Conservation (phyloP, 2,113 vertebrate species). For the Peromyscus leucopus region DNA sequence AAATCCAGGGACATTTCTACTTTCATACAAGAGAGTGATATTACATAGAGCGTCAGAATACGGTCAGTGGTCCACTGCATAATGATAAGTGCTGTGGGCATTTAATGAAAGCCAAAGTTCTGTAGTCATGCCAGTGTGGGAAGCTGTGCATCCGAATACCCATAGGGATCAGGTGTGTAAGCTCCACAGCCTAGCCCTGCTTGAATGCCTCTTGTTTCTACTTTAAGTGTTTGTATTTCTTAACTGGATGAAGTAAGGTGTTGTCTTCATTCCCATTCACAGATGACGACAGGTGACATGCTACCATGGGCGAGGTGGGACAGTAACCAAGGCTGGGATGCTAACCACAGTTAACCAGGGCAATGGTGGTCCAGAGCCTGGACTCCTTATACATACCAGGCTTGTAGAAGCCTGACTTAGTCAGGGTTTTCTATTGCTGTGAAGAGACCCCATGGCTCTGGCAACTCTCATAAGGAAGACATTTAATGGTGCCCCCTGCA, state of each 20-base stretch:
- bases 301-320: neutral
- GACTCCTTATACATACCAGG: neutral
- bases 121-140: neutral
- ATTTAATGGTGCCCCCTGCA: too few species aligned
- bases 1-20: neutral
- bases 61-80: neutral
- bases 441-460: too few species aligned
- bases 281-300: neutral
- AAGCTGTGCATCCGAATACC: neutral
- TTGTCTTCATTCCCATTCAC: neutral
- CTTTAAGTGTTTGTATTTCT: neutral
- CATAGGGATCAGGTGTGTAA: neutral
- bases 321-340: neutral
- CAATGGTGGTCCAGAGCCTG: neutral
- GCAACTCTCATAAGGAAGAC: too few species aligned
- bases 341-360: neutral
- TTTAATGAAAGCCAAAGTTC: neutral
- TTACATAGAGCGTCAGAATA: neutral
- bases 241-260: rapidly evolving
- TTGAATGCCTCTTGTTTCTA: neutral
- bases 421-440: too few species aligned
- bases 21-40: neutral
- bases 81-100: neutral
- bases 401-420: neutral
- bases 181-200: neutral